Conservation (phyloP, 2,113 vertebrate species). For the Scophthalmus maximus region DNA sequence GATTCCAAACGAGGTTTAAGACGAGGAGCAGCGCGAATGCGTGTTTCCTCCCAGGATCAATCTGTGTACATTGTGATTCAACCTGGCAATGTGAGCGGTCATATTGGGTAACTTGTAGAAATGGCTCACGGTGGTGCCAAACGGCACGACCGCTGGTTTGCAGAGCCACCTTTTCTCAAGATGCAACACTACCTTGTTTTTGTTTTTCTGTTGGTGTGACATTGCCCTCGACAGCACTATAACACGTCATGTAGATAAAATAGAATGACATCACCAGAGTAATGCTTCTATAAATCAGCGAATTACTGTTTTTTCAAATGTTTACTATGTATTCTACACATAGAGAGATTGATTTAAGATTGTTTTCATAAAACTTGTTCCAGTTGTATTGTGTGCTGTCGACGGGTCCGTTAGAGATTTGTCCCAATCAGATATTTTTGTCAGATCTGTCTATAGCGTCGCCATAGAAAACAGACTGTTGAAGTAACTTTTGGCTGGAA, state of each 20-base stretch:
- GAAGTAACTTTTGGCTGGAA: background rate
- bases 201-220: background rate
- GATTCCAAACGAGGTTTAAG: conserved; percentile 13
- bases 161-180: too few species aligned
- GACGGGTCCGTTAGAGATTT: too few species aligned
- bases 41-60: too few species aligned
- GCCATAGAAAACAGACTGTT: background rate
- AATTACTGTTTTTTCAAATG: too few species aligned
- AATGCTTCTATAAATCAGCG: too few species aligned
- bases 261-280: too few species aligned
- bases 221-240: background rate
- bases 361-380: background rate
- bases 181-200: too few species aligned
- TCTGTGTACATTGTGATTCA: background rate
- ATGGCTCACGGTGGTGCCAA: background rate
- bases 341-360: background rate
- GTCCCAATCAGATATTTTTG: background rate
- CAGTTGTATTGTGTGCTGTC: background rate
- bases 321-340: background rate
- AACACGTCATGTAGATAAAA: background rate
- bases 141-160: too few species aligned
- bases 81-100: background rate
- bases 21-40: too few species aligned
- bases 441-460: conserved; percentile 8
- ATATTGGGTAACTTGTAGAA: background rate